These are phyloP conservation scores for Rhopilema esculentum DNA, from an alignment of 30 jellyfish, hydroid and myxozoan genomes.

Conservation along the genomic window DNA sequence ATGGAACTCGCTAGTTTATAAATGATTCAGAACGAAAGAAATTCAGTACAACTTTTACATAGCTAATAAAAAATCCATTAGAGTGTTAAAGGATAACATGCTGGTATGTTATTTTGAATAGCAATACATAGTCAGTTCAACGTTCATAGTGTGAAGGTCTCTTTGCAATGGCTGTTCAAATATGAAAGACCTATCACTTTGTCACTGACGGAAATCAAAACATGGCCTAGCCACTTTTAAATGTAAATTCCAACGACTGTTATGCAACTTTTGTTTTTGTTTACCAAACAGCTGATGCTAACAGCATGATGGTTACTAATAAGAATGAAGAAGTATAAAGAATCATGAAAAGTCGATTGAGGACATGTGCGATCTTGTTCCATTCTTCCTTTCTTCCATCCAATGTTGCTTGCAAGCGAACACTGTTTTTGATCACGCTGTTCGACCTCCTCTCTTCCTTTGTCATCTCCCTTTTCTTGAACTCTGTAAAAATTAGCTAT, in stretches of 20 bases:
- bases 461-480: constrained; percentile 53
- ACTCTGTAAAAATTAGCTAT: background rate
- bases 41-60: no score
- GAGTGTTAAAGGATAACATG: no score
- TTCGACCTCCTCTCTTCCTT: constrained; percentile 72
- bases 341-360: constrained; percentile 71
- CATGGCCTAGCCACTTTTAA: no score
- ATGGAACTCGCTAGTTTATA: no score
- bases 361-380: constrained; percentile 75
- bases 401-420: constrained; percentile 55
- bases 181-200: background rate
- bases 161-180: background rate
- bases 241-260: no score
- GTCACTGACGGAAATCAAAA: no score
- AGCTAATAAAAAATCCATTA: no score
- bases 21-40: no score
- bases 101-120: no score
- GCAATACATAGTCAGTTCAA: background rate
- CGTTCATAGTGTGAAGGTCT: background rate
- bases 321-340: constrained; percentile 57
- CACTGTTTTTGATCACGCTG: constrained; percentile 74
- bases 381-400: constrained; percentile 74
- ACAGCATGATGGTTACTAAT: constrained; percentile 34
- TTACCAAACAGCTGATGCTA: constrained; percentile 66
- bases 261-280: background rate